Conservation (phyloP, 2,113 vertebrate genomes). For the Oreocharis arfaki region DNA sequence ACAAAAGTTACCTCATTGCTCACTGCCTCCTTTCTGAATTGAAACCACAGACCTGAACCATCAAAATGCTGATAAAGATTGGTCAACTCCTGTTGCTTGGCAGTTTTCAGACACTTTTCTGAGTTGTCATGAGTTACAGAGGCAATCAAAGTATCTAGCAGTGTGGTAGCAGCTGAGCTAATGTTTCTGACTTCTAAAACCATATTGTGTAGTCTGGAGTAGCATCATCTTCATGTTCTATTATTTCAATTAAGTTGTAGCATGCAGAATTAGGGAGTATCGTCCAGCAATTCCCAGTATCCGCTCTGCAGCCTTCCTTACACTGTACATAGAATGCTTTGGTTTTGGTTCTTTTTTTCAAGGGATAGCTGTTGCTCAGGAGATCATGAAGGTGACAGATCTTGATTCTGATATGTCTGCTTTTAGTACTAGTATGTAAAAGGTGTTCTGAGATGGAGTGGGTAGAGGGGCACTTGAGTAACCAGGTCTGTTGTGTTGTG, state of each 20-base stretch:
- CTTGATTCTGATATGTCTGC: not conserved
- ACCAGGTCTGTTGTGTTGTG: not conserved
- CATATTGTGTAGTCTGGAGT: not conserved
- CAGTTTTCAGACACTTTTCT: not conserved
- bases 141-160: not conserved
- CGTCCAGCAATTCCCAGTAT: not conserved
- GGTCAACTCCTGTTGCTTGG: not conserved
- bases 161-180: not conserved
- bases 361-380: not conserved
- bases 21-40: not conserved
- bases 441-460: not conserved
- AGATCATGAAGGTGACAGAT: not conserved
- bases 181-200: not conserved
- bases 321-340: not conserved
- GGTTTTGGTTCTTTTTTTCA: not conserved
- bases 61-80: not conserved
- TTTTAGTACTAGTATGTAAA: not conserved
- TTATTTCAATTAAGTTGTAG: not conserved
- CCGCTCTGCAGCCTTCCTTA: not conserved
- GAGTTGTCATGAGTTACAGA: not conserved
- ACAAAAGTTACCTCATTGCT: not conserved
- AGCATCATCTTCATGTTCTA: not conserved
- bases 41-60: not conserved
- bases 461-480: not conserved
- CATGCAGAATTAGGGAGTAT: not conserved